Conservation (phyloP, 2,888 invertebrate genomes). For the Archips xylosteana region DNA sequence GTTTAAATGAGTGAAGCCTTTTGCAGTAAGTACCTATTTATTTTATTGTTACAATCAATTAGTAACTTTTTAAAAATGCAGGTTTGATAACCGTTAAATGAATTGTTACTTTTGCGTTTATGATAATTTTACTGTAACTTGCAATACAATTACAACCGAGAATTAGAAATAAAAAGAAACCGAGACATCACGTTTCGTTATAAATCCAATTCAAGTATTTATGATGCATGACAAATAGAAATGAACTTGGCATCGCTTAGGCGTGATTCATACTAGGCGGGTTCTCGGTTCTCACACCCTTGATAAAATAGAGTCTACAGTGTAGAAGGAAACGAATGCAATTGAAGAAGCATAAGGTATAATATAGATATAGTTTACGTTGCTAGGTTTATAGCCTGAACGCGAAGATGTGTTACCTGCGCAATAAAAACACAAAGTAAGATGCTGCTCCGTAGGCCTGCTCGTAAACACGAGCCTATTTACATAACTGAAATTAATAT, state of each 20-base stretch:
- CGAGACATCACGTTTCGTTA: neutral
- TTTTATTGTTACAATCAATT: neutral
- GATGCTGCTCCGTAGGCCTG: constrained; percentile 34
- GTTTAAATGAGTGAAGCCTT: neutral
- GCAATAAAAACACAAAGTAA: constrained; percentile 42
- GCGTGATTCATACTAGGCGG: constrained; percentile 28
- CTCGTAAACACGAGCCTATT: constrained; percentile 37
- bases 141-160: neutral
- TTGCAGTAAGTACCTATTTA: neutral
- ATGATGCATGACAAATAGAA: constrained; percentile 34
- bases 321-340: neutral
- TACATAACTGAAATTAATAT: constrained; percentile 37
- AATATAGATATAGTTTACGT: constrained; percentile 22
- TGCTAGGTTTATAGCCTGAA: constrained; percentile 33
- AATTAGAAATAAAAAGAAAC: neutral
- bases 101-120: neutral
- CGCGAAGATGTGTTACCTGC: constrained; percentile 38
- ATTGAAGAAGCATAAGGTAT: constrained; percentile 22
- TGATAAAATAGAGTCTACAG: neutral
- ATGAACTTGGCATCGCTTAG: constrained; percentile 24
- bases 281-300: constrained; percentile 21
- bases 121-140: neutral
- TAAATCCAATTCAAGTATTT: constrained; percentile 1
- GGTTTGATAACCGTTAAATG: too few species aligned
- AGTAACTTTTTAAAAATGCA: neutral